Evolutionary conservation across 2,797 vertebrate genomes (phyloP).

Genomic region (Pempheris klunzingeri): DNA sequence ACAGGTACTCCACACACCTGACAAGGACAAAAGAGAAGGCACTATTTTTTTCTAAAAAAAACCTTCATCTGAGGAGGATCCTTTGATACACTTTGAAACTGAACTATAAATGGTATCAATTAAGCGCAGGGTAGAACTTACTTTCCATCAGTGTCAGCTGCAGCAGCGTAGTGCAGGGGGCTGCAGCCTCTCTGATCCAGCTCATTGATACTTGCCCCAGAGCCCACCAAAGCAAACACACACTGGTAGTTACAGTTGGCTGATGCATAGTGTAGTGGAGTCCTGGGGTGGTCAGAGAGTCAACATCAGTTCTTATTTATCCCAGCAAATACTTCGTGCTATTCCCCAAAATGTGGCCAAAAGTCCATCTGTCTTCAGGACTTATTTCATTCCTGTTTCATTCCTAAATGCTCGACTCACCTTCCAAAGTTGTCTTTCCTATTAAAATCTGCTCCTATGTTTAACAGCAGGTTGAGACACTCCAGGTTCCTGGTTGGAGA

Average conservation of each 20-base stretch:
- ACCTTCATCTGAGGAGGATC: not conserved
- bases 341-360: not conserved
- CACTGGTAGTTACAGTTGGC: conserved; percentile 99
- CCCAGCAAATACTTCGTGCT: not conserved
- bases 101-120: not conserved
- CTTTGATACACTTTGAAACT: conserved; percentile 7
- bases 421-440: conserved; percentile 96
- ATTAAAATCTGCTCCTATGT: conserved; percentile 95
- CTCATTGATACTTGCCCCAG: conserved; percentile 95
- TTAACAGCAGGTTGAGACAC: conserved; percentile 96
- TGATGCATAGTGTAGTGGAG: conserved; percentile 96
- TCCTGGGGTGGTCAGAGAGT: conserved; percentile 79
- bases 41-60: not conserved
- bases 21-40: conserved; percentile 6
- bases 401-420: conserved; percentile 73
- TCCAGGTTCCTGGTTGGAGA: conserved; percentile 91
- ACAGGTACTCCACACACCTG: conserved; percentile 97
- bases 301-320: not conserved
- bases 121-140: conserved; percentile 76
- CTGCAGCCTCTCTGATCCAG: conserved; percentile 95
- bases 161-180: conserved; percentile 95
- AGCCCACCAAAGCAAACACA: conserved; percentile 97
- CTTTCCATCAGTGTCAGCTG: conserved; percentile 96
- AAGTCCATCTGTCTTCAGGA: not conserved
- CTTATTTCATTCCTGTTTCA: not conserved